phyloP scores from a whole-genome alignment of 92 coral and sea anemone species.

The Pocillopora meandrina region DNA sequence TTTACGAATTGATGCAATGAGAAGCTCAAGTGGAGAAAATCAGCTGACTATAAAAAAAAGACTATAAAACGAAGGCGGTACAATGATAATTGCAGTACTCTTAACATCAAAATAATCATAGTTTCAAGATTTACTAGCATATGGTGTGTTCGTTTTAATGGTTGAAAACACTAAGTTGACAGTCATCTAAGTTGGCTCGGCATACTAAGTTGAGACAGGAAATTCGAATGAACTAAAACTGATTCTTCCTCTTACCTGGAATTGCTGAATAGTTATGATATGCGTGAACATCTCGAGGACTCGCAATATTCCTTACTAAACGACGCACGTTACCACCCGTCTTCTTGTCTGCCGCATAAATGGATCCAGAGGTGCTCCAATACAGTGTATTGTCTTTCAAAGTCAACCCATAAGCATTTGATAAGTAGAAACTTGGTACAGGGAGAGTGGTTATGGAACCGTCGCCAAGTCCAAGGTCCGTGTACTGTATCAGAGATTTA shows the following conservation, averaged over 20 bases:
- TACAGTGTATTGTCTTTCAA: conserved; percentile 48
- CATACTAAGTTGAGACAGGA: background rate
- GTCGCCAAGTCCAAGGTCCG: conserved; percentile 38
- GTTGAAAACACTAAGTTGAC: no score
- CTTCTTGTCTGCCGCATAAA: conserved; percentile 42
- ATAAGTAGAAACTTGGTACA: background rate
- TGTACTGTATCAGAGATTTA: conserved; percentile 49
- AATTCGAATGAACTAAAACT: background rate
- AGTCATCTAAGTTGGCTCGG: no score
- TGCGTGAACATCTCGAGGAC: conserved; percentile 49
- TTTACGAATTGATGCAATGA: no score
- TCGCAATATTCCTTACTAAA: conserved; percentile 10
- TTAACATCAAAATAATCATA: no score
- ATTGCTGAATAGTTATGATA: conserved; percentile 42
- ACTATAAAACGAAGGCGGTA: no score
- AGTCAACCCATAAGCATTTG: conserved; percentile 60
- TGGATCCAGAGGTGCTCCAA: conserved; percentile 51
- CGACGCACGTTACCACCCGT: conserved; percentile 18
- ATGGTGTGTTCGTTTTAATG: no score
- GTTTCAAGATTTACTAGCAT: no score
- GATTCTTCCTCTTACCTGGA: conserved; percentile 37
- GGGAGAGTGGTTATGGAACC: conserved; percentile 18
- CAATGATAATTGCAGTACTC: no score
- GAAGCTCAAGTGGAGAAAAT: no score
- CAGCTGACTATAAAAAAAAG: no score